A percentile compares a stretch with the other conserved stretches of the same genome.
These are phyloP conservation scores for Byasa hedistus DNA, from an alignment of 2,888 invertebrate species.

Conservation along the genomic window DNA sequence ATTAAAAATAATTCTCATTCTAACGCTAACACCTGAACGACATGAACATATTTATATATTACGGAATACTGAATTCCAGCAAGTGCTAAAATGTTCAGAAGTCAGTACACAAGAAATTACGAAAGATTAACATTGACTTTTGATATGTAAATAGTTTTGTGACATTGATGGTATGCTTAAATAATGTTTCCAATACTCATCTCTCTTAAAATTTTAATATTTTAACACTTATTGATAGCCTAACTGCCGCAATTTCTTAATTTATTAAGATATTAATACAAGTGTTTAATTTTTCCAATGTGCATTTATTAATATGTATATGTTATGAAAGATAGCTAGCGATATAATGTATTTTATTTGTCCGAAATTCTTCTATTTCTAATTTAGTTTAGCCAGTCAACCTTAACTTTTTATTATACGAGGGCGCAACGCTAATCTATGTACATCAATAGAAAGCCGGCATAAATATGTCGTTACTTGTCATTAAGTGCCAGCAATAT, in stretches of 20 bases:
- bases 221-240: background rate
- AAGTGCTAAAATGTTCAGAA: conserved; percentile 1
- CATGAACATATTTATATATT: background rate
- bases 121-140: conserved; percentile 7
- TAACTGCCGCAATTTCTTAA: background rate
- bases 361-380: conserved; percentile 13
- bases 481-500: conserved; percentile 18
- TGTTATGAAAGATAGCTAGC: background rate
- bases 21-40: conserved; percentile 1
- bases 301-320: background rate
- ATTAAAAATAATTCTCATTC: background rate
- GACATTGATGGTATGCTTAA: background rate
- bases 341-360: background rate
- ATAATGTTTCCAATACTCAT: background rate
- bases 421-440: conserved; percentile 4
- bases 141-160: background rate
- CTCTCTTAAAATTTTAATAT: background rate
- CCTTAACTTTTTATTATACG: conserved; percentile 14
- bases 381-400: conserved; percentile 15
- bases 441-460: conserved; percentile 13
- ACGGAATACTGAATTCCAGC: background rate
- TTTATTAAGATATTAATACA: background rate
- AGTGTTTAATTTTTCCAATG: background rate
- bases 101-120: background rate
- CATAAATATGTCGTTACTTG: conserved; percentile 18